These are phyloP conservation scores for Dicranocentrus wangi DNA, from an alignment of 2,888 invertebrate genomes.

Conservation along the genomic window DNA sequence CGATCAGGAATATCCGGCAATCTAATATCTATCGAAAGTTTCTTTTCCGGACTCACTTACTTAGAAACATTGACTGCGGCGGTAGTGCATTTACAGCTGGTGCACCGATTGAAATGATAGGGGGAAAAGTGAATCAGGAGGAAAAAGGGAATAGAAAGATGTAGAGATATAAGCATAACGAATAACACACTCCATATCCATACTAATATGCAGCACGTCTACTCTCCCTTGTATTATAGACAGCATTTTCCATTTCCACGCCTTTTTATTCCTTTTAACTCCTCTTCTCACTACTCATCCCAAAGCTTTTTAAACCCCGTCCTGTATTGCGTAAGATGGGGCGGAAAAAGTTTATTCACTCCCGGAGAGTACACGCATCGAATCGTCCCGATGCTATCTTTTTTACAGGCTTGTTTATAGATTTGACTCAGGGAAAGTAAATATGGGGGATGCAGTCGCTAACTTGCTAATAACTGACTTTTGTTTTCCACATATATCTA, in stretches of 20 bases:
- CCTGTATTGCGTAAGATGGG: background rate
- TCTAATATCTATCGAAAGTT: slow-evolving; percentile 47
- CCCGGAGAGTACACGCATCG: background rate
- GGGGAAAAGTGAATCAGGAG: slow-evolving; percentile 42
- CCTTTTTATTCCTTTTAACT: background rate
- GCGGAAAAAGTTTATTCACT: background rate
- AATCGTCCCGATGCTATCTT: background rate
- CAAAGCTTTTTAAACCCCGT: background rate
- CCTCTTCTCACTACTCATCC: background rate
- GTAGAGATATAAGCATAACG: slow-evolving; percentile 27
- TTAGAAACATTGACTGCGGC: too few relatives aligned
- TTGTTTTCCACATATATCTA: background rate
- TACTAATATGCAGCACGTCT: slow-evolving; percentile 6
- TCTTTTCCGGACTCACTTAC: slow-evolving; percentile 39
- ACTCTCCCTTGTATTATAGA: too few relatives aligned
- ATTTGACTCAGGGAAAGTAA: background rate
- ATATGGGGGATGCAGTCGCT: slow-evolving; percentile 4
- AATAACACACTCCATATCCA: too few relatives aligned
- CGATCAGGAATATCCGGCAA: slow-evolving; percentile 53
- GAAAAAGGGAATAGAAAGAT: background rate
- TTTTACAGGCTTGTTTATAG: background rate
- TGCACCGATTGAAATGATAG: slow-evolving; percentile 40
- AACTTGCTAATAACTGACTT: slow-evolving; percentile 30
- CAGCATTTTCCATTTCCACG: background rate
- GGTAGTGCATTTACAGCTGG: slow-evolving; percentile 43